These are phyloP conservation scores for Aspidapion aeneum DNA, from an alignment of 2,888 invertebrate genomes.

Conservation along the genomic window DNA sequence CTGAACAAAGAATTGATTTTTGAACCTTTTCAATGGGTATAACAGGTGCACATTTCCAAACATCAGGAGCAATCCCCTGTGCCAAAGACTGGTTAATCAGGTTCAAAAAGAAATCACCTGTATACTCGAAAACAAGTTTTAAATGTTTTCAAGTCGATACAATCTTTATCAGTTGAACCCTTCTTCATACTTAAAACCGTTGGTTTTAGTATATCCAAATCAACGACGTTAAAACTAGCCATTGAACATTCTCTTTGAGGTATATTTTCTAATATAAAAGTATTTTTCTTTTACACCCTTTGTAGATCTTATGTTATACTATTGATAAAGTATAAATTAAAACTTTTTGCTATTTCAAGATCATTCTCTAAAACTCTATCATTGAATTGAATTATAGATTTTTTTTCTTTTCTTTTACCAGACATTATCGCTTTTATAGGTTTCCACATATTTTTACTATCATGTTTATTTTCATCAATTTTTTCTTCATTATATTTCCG, in stretches of 20 bases:
- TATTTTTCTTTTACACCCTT: background rate
- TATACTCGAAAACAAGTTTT: background rate
- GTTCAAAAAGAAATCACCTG: background rate
- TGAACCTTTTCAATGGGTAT: background rate
- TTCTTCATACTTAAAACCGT: background rate
- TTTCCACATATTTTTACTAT: background rate
- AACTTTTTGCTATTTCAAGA: background rate
- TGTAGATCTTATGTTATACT: too few species aligned
- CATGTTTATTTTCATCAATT: background rate
- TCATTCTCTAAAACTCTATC: background rate
- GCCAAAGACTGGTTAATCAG: background rate
- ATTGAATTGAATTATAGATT: background rate
- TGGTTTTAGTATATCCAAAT: too few species aligned
- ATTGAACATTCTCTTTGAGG: too few species aligned
- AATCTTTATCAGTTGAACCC: background rate
- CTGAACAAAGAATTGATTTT: background rate
- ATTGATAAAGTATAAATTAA: background rate
- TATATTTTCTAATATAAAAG: background rate
- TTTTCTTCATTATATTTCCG: background rate
- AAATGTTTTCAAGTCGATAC: background rate
- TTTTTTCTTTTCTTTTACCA: background rate
- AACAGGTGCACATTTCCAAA: background rate
- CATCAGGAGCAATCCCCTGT: background rate
- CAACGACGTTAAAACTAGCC: too few species aligned
- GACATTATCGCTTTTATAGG: background rate